Evolutionary conservation across 2,797 vertebrate species (phyloP).

Genomic region (Holocentrus rufus): DNA sequence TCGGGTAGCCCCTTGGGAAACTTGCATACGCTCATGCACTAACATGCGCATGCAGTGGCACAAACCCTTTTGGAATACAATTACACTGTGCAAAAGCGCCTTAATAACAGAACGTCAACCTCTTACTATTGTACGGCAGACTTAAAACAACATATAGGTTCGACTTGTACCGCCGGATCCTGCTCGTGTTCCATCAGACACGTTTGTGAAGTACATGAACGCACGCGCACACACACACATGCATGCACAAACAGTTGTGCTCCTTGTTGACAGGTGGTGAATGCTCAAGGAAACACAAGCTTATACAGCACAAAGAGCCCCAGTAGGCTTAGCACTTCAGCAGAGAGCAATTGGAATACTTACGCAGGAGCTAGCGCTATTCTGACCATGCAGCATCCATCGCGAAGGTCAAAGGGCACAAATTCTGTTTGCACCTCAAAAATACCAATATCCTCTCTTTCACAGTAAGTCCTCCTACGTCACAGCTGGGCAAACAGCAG

Average conservation of each 20-base stretch:
- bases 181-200: conserved; percentile 34
- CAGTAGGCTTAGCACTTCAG: conserved; percentile 74
- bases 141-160: conserved; percentile 50
- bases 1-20: conserved; percentile 72
- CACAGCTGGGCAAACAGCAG: conserved; percentile 60
- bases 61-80: conserved; percentile 60
- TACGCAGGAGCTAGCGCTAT: conserved; percentile 69
- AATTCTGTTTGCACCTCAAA: conserved; percentile 69
- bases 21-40: conserved; percentile 55
- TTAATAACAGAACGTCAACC: conserved; percentile 36
- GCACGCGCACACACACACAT: conserved; percentile 35
- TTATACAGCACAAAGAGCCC: conserved; percentile 71
- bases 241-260: conserved; percentile 40
- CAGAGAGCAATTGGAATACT: conserved; percentile 66
- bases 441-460: conserved; percentile 56
- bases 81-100: conserved; percentile 57
- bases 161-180: conserved; percentile 43
- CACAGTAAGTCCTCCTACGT: conserved; percentile 25
- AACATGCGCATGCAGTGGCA: conserved; percentile 53
- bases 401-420: conserved; percentile 68
- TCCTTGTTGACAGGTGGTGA: conserved; percentile 71
- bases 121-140: conserved; percentile 36
- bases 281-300: conserved; percentile 73
- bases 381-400: conserved; percentile 67
- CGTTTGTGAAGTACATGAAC: conserved; percentile 31